Evolutionary conservation across 1,140 invertebrate genomes (phyloP).

Genomic region (Drosophila paulistorum): DNA sequence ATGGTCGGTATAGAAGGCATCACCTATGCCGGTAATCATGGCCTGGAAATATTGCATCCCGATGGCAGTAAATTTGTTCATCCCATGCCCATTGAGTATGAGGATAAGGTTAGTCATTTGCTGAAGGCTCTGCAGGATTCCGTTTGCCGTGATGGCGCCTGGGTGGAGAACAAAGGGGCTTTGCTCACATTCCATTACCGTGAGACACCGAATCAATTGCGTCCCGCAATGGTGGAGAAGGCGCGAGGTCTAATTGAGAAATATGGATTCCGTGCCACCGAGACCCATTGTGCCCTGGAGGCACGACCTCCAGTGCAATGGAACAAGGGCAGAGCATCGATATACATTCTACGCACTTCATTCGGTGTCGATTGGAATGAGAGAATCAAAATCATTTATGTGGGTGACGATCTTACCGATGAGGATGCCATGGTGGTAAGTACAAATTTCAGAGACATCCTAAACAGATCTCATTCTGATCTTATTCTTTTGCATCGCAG

Average conservation of each 20-base stretch:
- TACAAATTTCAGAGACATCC: constrained; percentile 9
- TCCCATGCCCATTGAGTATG: constrained; percentile 93
- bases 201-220: constrained; percentile 88
- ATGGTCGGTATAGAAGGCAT: constrained; percentile 96
- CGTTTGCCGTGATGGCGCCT: constrained; percentile 93
- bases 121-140: constrained; percentile 92
- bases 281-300: constrained; percentile 93
- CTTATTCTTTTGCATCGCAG: constrained; percentile 77
- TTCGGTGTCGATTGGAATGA: constrained; percentile 96
- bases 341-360: constrained; percentile 94
- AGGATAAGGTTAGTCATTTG: constrained; percentile 90
- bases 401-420: constrained; percentile 94
- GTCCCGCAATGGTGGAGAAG: constrained; percentile 87
- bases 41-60: constrained; percentile 93
- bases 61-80: constrained; percentile 95
- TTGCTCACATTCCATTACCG: constrained; percentile 94
- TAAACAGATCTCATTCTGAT: neutral
- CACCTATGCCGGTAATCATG: constrained; percentile 95
- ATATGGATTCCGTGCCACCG: constrained; percentile 89
- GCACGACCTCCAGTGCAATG: constrained; percentile 94
- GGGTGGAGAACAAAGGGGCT: constrained; percentile 96
- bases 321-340: constrained; percentile 94
- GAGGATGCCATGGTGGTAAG: constrained; percentile 95
- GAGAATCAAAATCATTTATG: constrained; percentile 94
- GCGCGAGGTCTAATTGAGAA: constrained; percentile 89